Conservation (phyloP, 92 coral and sea anemone genomes). For the Phenganax stokvisi region DNA sequence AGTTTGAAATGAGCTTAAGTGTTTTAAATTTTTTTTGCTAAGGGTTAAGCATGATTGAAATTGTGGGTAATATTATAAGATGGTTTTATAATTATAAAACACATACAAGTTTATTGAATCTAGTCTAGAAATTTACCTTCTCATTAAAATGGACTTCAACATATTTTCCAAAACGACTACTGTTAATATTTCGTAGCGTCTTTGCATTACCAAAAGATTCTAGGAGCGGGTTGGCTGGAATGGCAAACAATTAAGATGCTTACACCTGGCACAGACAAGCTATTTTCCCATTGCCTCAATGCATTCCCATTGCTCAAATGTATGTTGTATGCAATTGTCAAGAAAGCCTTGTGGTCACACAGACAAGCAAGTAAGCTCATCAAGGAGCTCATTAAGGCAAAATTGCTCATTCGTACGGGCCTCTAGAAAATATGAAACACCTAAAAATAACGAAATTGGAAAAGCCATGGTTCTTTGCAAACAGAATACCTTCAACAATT, state of each 20-base stretch:
- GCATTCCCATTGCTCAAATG: too few species aligned
- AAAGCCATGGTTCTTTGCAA: neutral
- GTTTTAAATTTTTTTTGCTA: too few species aligned
- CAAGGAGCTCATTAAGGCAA: neutral
- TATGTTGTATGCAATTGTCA: too few species aligned
- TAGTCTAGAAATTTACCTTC: conserved; percentile 52
- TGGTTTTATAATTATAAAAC: neutral
- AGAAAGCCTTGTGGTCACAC: too few species aligned
- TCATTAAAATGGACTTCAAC: conserved; percentile 96
- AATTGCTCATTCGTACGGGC: too few species aligned
- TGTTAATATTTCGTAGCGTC: conserved; percentile 84
- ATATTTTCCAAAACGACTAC: conserved; percentile 96
- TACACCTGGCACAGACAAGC: neutral
- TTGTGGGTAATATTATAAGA: too few species aligned
- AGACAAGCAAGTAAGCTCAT: too few species aligned
- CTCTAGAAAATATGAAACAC: neutral
- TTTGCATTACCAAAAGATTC: conserved; percentile 99
- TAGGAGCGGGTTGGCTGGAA: conserved; percentile 81
- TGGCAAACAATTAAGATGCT: neutral
- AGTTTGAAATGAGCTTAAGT: too few species aligned
- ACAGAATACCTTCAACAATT: conserved; percentile 76
- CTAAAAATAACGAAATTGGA: neutral
- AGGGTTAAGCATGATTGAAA: too few species aligned
- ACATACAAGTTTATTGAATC: neutral
- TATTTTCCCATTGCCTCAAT: neutral